Conservation (phyloP, 1,140 invertebrate genomes). For the Laodelphax striatellus region DNA sequence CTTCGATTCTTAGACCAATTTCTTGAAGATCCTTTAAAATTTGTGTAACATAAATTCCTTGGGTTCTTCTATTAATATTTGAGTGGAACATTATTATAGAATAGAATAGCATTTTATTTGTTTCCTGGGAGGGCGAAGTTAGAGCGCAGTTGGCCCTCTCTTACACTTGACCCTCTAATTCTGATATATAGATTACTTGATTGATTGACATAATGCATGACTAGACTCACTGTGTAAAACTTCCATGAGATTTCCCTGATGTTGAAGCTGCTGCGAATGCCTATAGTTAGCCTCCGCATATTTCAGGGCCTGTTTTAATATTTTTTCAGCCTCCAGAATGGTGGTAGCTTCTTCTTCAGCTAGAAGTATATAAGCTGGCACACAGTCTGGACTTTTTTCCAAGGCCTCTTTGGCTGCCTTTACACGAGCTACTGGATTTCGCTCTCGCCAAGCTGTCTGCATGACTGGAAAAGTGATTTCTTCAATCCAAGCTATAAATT, state of each 20-base stretch:
- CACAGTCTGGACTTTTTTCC: slow-evolving; percentile 86
- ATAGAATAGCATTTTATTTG: too few relatives aligned
- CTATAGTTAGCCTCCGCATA: slow-evolving; percentile 78
- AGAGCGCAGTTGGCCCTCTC: too few relatives aligned
- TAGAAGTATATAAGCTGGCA: slow-evolving; percentile 86
- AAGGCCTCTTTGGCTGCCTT: slow-evolving; percentile 86
- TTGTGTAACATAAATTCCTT: too few relatives aligned
- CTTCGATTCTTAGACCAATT: too few relatives aligned
- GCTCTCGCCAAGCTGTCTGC: slow-evolving; percentile 94
- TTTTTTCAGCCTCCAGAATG: slow-evolving; percentile 78
- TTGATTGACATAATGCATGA: too few relatives aligned
- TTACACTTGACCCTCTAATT: too few relatives aligned
- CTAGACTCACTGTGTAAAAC: slow-evolving; percentile 54
- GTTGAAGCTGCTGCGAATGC: slow-evolving; percentile 63
- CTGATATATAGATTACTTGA: too few relatives aligned
- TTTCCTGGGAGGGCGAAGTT: too few relatives aligned
- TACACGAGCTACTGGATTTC: slow-evolving; percentile 83
- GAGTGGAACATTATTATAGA: too few relatives aligned
- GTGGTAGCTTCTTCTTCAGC: slow-evolving; percentile 94
- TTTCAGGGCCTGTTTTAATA: slow-evolving; percentile 71
- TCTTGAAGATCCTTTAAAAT: too few relatives aligned
- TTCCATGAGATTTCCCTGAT: slow-evolving; percentile 65
- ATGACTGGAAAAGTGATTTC: slow-evolving; percentile 49
- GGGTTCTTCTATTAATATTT: too few relatives aligned
- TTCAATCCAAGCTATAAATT: slow-evolving; percentile 13